Evolutionary conservation across 2,888 invertebrate genomes (phyloP).

Genomic region (Pocota personata): DNA sequence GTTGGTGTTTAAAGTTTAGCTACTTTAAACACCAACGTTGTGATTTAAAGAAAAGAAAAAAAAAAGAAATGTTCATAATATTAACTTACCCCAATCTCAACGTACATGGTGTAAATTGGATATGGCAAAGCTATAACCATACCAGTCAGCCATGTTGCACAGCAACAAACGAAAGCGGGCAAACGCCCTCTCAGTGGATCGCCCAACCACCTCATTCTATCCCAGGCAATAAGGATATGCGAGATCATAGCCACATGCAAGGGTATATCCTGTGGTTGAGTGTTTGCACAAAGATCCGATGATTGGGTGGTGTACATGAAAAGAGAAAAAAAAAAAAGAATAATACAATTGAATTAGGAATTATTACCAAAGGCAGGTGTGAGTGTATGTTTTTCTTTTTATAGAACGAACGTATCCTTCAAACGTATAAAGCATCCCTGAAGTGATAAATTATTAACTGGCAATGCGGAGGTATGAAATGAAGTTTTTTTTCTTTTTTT

Average conservation of each 20-base stretch:
- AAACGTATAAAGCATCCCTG: not conserved
- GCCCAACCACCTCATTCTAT: constrained; percentile 86
- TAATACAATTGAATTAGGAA: constrained; percentile 42
- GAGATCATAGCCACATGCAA: constrained; percentile 88
- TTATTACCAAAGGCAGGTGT: constrained; percentile 1
- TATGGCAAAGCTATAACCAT: constrained; percentile 89
- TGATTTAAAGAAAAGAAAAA: not conserved
- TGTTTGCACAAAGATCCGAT: not conserved
- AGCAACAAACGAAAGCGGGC: constrained; percentile 87
- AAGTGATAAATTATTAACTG: constrained; percentile 12
- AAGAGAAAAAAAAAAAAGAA: constrained; percentile 1
- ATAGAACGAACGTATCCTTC: not conserved
- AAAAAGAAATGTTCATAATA: not conserved
- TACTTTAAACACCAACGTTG: too few species aligned
- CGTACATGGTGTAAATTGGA: constrained; percentile 88
- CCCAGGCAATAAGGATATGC: constrained; percentile 87
- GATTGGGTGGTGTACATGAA: constrained; percentile 4
- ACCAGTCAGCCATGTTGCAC: constrained; percentile 89
- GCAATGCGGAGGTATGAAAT: not conserved
- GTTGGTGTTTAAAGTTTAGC: not conserved
- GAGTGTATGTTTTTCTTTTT: not conserved
- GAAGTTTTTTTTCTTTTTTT: not conserved
- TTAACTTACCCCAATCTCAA: constrained; percentile 87
- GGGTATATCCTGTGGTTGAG: constrained; percentile 86
- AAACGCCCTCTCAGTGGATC: constrained; percentile 86